Evolutionary conservation across 2,888 invertebrate species (phyloP).

Genomic region (Polylopha cassiicola): DNA sequence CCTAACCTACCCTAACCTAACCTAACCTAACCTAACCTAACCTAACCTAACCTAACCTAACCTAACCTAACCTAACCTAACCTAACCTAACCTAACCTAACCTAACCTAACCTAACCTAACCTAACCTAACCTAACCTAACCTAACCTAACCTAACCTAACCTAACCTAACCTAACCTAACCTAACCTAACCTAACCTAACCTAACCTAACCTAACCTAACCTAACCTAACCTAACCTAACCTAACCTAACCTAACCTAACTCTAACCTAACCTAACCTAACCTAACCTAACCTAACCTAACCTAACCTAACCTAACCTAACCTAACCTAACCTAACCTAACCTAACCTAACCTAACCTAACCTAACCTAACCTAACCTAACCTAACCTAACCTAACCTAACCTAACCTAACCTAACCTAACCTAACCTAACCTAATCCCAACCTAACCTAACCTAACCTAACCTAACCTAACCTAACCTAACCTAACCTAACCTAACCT

Average conservation of each 20-base stretch:
- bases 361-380: slow-evolving; percentile 26
- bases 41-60: slow-evolving; percentile 31
- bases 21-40: slow-evolving; percentile 33
- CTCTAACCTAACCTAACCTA: slow-evolving; percentile 27
- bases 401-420: slow-evolving; percentile 28
- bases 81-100: slow-evolving; percentile 29
- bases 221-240: slow-evolving; percentile 27
- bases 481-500: slow-evolving; percentile 22
- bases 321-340: slow-evolving; percentile 27
- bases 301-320: slow-evolving; percentile 28
- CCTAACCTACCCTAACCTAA: slow-evolving; percentile 32
- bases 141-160: slow-evolving; percentile 24
- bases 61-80: slow-evolving; percentile 29
- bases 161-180: slow-evolving; percentile 20
- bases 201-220: slow-evolving; percentile 24
- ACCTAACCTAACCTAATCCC: slow-evolving; percentile 22
- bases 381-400: slow-evolving; percentile 27
- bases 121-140: slow-evolving; percentile 23
- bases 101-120: slow-evolving; percentile 28
- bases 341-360: slow-evolving; percentile 27
- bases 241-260: slow-evolving; percentile 28
- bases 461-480: slow-evolving; percentile 22
- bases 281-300: slow-evolving; percentile 28
- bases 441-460: slow-evolving; percentile 10
- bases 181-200: slow-evolving; percentile 20